Conservation (phyloP, 2,113 vertebrate species). For the Lepus americanus region DNA sequence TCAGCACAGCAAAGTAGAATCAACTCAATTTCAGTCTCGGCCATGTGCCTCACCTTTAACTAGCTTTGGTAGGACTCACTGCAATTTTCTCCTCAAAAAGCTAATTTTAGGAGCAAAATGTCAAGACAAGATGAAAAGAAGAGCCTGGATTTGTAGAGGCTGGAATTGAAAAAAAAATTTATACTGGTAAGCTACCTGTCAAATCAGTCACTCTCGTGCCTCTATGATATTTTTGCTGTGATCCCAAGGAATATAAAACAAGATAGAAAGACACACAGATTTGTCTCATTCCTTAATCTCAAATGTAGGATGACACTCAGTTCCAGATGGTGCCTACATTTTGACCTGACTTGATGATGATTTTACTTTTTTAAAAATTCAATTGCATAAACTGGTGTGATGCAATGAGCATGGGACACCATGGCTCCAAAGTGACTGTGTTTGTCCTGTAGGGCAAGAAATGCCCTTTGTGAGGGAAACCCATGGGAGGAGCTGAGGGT, state of each 20-base stretch:
- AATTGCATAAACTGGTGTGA: background rate
- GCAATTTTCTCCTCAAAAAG: slow-evolving; percentile 79
- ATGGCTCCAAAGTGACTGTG: background rate
- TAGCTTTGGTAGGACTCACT: slow-evolving; percentile 66
- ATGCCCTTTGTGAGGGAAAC: background rate
- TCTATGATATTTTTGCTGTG: slow-evolving; percentile 52
- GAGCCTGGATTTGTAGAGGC: slow-evolving; percentile 66
- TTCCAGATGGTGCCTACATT: slow-evolving; percentile 62
- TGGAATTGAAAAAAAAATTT: background rate
- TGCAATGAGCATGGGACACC: background rate
- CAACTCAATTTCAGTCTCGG: slow-evolving; percentile 62
- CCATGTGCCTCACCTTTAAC: slow-evolving; percentile 67
- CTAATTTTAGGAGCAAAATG: slow-evolving; percentile 81
- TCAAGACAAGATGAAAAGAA: slow-evolving; percentile 83
- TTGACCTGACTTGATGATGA: slow-evolving; percentile 55
- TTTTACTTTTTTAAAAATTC: background rate
- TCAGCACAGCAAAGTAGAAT: slow-evolving; percentile 27
- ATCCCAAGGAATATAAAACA: slow-evolving; percentile 63
- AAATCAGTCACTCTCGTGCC: slow-evolving; percentile 50
- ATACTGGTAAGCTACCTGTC: slow-evolving; percentile 60
- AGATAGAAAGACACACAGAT: slow-evolving; percentile 20
- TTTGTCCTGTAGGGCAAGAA: background rate
- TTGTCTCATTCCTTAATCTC: slow-evolving; percentile 40
- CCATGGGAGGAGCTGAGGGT: background rate
- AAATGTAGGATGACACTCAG: slow-evolving; percentile 55